phyloP scores from a whole-genome alignment of 1,140 invertebrate genomes.

The Bombus ignitus region DNA sequence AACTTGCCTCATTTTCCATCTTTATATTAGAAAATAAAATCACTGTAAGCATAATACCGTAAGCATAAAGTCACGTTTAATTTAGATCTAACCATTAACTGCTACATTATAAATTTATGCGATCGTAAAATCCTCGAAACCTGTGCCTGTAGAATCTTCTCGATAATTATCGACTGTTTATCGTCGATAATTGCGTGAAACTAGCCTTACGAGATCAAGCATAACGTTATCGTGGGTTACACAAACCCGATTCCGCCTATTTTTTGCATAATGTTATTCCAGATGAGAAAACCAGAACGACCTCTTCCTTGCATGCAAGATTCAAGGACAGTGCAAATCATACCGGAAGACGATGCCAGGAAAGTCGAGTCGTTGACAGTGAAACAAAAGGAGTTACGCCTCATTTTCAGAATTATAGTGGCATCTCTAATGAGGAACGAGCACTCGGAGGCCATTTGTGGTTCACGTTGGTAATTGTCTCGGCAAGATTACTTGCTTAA shows the following conservation, averaged over 20 bases:
- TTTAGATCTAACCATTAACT: no score
- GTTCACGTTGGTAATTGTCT: constrained; percentile 45
- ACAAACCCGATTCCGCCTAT: constrained; percentile 10
- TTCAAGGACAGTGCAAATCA: constrained; percentile 29
- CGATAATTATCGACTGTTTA: constrained; percentile 9
- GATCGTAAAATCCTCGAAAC: no score
- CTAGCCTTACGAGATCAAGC: background rate
- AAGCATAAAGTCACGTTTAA: no score
- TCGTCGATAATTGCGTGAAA: constrained; percentile 17
- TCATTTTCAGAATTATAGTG: constrained; percentile 40
- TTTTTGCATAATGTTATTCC: background rate
- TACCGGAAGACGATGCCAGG: constrained; percentile 34
- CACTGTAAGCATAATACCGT: no score
- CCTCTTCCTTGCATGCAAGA: background rate
- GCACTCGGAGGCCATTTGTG: constrained; percentile 30
- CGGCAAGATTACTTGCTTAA: constrained; percentile 35
- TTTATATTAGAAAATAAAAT: no score
- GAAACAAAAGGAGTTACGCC: constrained; percentile 32
- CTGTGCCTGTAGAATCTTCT: no score
- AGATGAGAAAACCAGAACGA: constrained; percentile 9
- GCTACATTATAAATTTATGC: no score
- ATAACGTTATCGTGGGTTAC: constrained; percentile 15
- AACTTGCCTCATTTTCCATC: no score
- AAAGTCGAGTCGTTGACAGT: background rate
- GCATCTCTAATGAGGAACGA: constrained; percentile 40